Conservation (phyloP, 2,888 invertebrate genomes). For the Colostygia pectinataria region DNA sequence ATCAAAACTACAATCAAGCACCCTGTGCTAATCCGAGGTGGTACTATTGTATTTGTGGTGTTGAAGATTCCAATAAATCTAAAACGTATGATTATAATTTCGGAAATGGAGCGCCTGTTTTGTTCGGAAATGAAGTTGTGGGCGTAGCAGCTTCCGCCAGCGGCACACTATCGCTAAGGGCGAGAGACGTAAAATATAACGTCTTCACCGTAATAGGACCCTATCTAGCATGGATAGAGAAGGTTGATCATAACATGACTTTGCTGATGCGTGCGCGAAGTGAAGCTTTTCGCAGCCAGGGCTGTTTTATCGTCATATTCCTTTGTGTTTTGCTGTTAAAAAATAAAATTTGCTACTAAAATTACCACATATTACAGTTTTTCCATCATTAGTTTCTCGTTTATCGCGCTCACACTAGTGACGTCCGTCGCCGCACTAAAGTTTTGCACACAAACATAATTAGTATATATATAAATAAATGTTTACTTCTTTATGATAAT, state of each 20-base stretch:
- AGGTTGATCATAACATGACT: slow-evolving; percentile 26
- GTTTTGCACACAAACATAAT: too few species aligned
- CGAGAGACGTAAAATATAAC: slow-evolving; percentile 47
- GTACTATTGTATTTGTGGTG: slow-evolving; percentile 66
- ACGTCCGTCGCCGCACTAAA: too few species aligned
- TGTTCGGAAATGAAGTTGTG: slow-evolving; percentile 47
- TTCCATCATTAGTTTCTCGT: neutral
- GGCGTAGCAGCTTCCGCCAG: slow-evolving; percentile 54
- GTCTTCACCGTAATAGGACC: slow-evolving; percentile 63
- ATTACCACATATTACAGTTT: neutral
- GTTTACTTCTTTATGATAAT: too few species aligned
- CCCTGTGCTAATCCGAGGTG: slow-evolving; percentile 62
- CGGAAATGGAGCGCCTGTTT: slow-evolving; percentile 61
- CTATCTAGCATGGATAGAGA: slow-evolving; percentile 61
- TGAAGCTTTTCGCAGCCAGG: slow-evolving; percentile 12
- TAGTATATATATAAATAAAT: too few species aligned
- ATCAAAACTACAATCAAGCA: slow-evolving; percentile 51
- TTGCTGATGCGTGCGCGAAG: neutral
- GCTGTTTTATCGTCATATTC: slow-evolving; percentile 3
- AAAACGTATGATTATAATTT: slow-evolving; percentile 48
- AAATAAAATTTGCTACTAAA: slow-evolving; percentile 13
- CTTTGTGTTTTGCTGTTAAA: slow-evolving; percentile 14
- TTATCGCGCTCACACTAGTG: too few species aligned
- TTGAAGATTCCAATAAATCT: slow-evolving; percentile 40
- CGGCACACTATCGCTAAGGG: slow-evolving; percentile 41